These are phyloP conservation scores for Linnaemya tessellans DNA, from an alignment of 2,888 invertebrate species.

Conservation along the genomic window DNA sequence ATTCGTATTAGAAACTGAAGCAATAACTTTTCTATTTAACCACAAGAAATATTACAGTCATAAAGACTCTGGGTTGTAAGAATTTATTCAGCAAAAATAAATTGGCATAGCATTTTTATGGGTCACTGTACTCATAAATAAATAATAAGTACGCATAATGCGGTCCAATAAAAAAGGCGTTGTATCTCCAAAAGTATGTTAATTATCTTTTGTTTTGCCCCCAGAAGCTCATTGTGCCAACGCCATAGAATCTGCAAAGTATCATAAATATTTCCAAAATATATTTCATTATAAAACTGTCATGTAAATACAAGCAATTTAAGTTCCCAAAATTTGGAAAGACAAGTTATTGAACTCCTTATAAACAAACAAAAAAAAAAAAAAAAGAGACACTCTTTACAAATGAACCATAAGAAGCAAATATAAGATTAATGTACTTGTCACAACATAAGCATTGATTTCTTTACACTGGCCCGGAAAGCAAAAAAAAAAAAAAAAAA, in stretches of 20 bases:
- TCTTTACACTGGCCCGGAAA: neutral
- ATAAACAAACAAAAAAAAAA: no score
- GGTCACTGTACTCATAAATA: constrained; percentile 1
- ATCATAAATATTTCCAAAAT: neutral
- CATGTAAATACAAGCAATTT: neutral
- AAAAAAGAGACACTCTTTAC: neutral
- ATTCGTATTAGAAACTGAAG: no score
- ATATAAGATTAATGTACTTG: constrained; percentile 37
- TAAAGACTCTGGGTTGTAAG: neutral
- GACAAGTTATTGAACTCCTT: constrained; percentile 49
- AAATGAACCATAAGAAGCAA: neutral
- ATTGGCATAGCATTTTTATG: neutral
- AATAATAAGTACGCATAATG: neutral
- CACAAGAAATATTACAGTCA: no score
- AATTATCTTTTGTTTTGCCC: constrained; percentile 10
- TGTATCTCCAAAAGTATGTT: constrained; percentile 11
- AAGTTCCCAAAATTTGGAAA: neutral
- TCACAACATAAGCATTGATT: constrained; percentile 38
- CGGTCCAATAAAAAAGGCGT: neutral
- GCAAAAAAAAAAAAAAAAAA: neutral
- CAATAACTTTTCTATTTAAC: no score
- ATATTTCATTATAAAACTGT: neutral
- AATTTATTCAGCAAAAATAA: neutral
- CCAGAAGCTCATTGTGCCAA: neutral
- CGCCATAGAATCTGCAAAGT: neutral